Base-by-base conservation (phyloP, 1,140 invertebrate species). In the Orchestia grillus region DNA sequence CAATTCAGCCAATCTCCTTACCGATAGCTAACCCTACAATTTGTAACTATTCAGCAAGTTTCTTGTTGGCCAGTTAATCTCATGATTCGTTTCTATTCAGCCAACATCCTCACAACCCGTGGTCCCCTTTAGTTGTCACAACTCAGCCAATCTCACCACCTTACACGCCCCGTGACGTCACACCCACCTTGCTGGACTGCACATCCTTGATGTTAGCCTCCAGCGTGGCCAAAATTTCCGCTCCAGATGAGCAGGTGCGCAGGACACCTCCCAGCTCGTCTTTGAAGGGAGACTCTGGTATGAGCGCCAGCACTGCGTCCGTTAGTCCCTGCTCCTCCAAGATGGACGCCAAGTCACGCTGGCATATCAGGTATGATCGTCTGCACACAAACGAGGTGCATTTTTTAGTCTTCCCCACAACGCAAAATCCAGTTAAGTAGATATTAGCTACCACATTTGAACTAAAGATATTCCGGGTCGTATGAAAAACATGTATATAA, bases 311-410 rank as follows among this genome's bases (percentile, higher is more conserved):
- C 92, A 94, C 92, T 28, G 92, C 44, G 44, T 47, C 42, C 47
- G 44, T 44, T 6, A 77, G 47, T 8, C 95, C 47, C 43, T 91
- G 77, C 90, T 96, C 96, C 96, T 95, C 87, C 47, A 92, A 53
- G 92, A 96, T 53, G 92, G 42, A 47, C 96, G 44, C 96, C 44
- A 92, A n/a, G 47, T 92, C 90, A 40, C 44, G 53, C 44, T 28
- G 87, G 40, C 40, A 45, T 44, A 92, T 43, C 57, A 47, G 42
- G 87, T 87, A 91, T 43, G 44, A 95, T 43, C 45, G 96, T 42
- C 57, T 57, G 47, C 3, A 11, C 41, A 36, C 62, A 77, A 77
- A 77, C 62, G 28, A 28, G 6, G 47, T 53, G 47, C 47, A n/a
- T 53, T 53, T 19, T 8, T 53, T 53, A 53, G 47, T 53, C 47